Percentiles rank a stretch among this genome's conserved stretches.
phyloP scores from a whole-genome alignment of 2,888 invertebrate genomes.

The Arrhopalites spinosus region DNA sequence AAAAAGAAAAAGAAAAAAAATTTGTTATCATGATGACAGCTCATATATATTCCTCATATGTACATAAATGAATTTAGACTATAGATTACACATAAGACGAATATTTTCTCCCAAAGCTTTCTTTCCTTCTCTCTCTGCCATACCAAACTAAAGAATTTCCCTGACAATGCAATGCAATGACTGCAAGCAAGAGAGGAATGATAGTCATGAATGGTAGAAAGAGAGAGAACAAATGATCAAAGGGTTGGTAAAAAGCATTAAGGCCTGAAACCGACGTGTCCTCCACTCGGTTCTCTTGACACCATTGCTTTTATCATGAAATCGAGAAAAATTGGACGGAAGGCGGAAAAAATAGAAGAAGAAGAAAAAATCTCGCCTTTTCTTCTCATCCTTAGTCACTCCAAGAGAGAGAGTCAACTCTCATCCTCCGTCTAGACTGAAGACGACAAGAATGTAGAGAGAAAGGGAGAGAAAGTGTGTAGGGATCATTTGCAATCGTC shows the following conservation, averaged over 20 bases:
- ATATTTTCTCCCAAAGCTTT: no score
- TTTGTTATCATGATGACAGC: no score
- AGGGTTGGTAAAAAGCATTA: slow-evolving; percentile 43
- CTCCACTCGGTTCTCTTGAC: slow-evolving; percentile 40
- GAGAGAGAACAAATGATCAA: slow-evolving; percentile 45
- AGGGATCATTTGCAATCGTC: slow-evolving; percentile 41
- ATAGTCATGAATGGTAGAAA: slow-evolving; percentile 26
- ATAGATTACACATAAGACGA: no score
- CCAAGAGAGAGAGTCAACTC: background rate
- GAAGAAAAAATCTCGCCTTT: slow-evolving; percentile 14
- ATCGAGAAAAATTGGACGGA: slow-evolving; percentile 40
- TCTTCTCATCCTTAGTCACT: background rate
- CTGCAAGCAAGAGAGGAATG: background rate
- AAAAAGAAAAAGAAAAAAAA: no score
- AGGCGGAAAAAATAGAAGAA: background rate
- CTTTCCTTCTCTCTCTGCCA: no score
- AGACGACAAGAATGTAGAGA: background rate
- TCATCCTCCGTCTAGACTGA: background rate
- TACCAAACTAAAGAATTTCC: background rate
- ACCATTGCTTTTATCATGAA: slow-evolving; percentile 40
- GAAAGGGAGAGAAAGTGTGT: no score
- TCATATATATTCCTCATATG: no score
- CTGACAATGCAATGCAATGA: slow-evolving; percentile 1
- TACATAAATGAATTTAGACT: no score
- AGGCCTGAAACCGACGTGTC: slow-evolving; percentile 38